These are phyloP conservation scores for Sphaerophoria rueppellii DNA, from an alignment of 2,888 invertebrate genomes.

Conservation along the genomic window DNA sequence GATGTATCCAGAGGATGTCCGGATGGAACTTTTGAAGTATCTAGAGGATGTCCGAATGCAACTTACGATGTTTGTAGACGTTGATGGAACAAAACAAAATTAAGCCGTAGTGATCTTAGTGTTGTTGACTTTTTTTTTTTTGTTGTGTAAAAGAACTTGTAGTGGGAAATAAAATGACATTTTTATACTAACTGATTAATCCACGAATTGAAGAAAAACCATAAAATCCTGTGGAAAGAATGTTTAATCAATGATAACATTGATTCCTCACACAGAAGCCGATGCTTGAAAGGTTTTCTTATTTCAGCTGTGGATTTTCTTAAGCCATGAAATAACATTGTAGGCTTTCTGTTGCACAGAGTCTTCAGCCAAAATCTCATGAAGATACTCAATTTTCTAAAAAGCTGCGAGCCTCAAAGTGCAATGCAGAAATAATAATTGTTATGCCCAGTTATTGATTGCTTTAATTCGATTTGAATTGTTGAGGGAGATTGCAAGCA, in stretches of 20 bases:
- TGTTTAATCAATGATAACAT: slow-evolving; percentile 62
- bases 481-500: slow-evolving; percentile 65
- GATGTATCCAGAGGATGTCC: slow-evolving; percentile 1
- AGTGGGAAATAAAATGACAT: background rate
- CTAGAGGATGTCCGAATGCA: slow-evolving; percentile 6
- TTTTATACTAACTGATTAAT: background rate
- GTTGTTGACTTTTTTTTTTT: background rate
- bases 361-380: slow-evolving; percentile 41
- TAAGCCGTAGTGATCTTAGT: background rate
- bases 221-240: background rate
- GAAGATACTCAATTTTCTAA: slow-evolving; percentile 40
- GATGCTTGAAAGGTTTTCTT: slow-evolving; percentile 58
- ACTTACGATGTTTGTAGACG: background rate
- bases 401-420: slow-evolving; percentile 6
- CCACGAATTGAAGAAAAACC: background rate
- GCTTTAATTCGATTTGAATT: slow-evolving; percentile 71
- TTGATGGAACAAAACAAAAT: background rate
- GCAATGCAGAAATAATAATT: slow-evolving; percentile 56
- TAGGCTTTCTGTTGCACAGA: slow-evolving; percentile 61
- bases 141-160: background rate
- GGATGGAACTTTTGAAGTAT: background rate
- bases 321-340: slow-evolving; percentile 32
- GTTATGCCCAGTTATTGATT: slow-evolving; percentile 71
- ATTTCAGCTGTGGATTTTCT: background rate
- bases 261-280: slow-evolving; percentile 52